Percentiles rank a stretch among this genome's conserved stretches.
Evolutionary conservation across 2,113 vertebrate genomes (phyloP).

Genomic region (Megaceryle maxima): DNA sequence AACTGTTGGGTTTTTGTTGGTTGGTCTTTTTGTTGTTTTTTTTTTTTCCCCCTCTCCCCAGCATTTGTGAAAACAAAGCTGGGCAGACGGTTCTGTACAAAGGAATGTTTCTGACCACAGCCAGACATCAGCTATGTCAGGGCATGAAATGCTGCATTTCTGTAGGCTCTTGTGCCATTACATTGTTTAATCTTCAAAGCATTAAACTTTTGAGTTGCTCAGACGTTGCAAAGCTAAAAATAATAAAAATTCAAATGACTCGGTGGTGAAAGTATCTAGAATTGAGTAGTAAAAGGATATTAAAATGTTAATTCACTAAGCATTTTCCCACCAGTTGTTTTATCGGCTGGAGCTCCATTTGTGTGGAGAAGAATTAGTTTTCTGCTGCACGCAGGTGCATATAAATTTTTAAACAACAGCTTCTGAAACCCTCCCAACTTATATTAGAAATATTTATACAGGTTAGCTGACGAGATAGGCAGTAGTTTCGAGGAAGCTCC

Average conservation of each 20-base stretch:
- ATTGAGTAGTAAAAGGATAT: slow-evolving; percentile 45
- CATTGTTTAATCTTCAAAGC: slow-evolving; percentile 62
- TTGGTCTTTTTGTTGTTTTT: not conserved
- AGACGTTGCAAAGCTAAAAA: slow-evolving; percentile 53
- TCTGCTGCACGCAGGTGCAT: slow-evolving; percentile 37
- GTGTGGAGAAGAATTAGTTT: slow-evolving; percentile 31
- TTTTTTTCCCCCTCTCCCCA: not conserved
- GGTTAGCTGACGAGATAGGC: not conserved
- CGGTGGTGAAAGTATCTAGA: slow-evolving; percentile 49
- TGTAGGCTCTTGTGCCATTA: slow-evolving; percentile 40
- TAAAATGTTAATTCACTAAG: slow-evolving; percentile 58
- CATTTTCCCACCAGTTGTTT: slow-evolving; percentile 48
- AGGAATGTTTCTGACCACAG: slow-evolving; percentile 56
- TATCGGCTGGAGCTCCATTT: slow-evolving; percentile 42
- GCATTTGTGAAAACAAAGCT: slow-evolving; percentile 44
- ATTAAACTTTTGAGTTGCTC: slow-evolving; percentile 52
- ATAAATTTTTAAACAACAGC: slow-evolving; percentile 39
- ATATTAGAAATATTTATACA: slow-evolving; percentile 25
- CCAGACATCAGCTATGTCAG: slow-evolving; percentile 52
- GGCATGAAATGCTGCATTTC: slow-evolving; percentile 22
- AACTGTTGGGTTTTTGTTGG: not conserved
- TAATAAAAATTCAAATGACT: slow-evolving; percentile 66
- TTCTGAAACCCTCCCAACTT: slow-evolving; percentile 38
- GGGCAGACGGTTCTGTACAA: not conserved
- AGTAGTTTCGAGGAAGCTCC: slow-evolving; percentile 27